Conservation (phyloP, 2,113 vertebrate species). For the Sinocyclocheilus rhinocerous region DNA sequence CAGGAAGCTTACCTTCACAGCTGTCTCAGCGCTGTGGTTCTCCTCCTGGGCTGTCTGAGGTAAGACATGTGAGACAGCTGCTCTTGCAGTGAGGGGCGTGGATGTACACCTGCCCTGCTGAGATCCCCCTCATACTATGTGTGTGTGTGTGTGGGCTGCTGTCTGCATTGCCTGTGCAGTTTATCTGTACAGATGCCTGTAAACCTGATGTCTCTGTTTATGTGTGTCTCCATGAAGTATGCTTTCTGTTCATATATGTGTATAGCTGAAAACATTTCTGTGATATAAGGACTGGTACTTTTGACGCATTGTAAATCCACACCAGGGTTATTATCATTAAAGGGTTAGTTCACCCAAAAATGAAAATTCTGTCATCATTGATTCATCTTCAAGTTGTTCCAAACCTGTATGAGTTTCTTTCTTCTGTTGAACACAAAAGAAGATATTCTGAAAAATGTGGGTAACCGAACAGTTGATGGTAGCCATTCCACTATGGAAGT, state of each 20-base stretch:
- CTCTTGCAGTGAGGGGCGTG: background rate
- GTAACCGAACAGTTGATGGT: background rate
- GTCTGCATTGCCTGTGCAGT: background rate
- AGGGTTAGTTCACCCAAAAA: background rate
- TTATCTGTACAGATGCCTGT: background rate
- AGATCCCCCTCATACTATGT: background rate
- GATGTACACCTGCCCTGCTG: slow-evolving; percentile 14
- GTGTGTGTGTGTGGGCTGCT: background rate
- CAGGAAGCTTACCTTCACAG: slow-evolving; percentile 28
- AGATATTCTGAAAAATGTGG: background rate
- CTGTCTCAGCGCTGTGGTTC: slow-evolving; percentile 29
- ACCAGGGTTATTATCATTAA: background rate
- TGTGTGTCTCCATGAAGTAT: background rate
- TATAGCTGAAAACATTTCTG: background rate
- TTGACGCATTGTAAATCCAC: background rate
- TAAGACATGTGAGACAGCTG: slow-evolving; percentile 9
- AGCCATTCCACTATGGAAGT: background rate
- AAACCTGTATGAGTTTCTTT: background rate
- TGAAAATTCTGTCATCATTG: too few species aligned
- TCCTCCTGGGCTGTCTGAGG: slow-evolving; percentile 16
- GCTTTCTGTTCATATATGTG: background rate
- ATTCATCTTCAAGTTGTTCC: too few species aligned
- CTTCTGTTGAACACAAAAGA: background rate
- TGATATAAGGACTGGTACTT: background rate
- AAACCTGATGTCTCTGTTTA: background rate